Evolutionary conservation across 92 coral and sea anemone species (phyloP).

Genomic region (Parazoanthus swiftii): DNA sequence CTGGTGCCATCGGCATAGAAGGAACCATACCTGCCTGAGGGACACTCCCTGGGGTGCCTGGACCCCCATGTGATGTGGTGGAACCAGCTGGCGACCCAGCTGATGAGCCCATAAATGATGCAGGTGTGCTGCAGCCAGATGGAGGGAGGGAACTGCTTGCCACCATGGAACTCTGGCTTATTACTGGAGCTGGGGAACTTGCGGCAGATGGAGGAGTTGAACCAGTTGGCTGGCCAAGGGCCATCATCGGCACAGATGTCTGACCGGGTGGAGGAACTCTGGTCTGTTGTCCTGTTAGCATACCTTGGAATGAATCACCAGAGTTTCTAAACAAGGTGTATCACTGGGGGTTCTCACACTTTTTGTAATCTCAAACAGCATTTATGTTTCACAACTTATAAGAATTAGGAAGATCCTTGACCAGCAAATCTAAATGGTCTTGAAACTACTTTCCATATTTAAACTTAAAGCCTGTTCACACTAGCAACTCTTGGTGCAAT

Average conservation of each 20-base stretch:
- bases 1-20: slow-evolving; percentile 40
- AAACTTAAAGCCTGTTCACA: no score
- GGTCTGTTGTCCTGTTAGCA: slow-evolving; percentile 28
- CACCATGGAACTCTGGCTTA: slow-evolving; percentile 80
- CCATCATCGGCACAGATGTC: slow-evolving; percentile 32
- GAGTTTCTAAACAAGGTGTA: not conserved
- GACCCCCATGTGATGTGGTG: slow-evolving; percentile 60
- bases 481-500: no score
- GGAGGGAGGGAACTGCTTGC: slow-evolving; percentile 78
- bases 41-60: slow-evolving; percentile 70
- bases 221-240: slow-evolving; percentile 55
- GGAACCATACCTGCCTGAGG: slow-evolving; percentile 47
- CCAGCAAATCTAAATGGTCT: slow-evolving; percentile 1
- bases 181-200: slow-evolving; percentile 70
- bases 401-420: not conserved
- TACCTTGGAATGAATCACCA: not conserved
- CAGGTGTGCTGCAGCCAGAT: slow-evolving; percentile 91
- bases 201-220: slow-evolving; percentile 79
- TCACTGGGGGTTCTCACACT: not conserved
- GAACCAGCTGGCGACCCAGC: slow-evolving; percentile 73
- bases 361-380: not conserved
- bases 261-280: slow-evolving; percentile 31
- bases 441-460: no score
- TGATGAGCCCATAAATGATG: slow-evolving; percentile 75
- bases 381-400: no score